Percentiles rank a stretch among this genome's conserved stretches.
Conservation (phyloP, 30 jellyfish, hydroid and myxozoan genomes). For the Calvadosia cruxmelitensis region DNA sequence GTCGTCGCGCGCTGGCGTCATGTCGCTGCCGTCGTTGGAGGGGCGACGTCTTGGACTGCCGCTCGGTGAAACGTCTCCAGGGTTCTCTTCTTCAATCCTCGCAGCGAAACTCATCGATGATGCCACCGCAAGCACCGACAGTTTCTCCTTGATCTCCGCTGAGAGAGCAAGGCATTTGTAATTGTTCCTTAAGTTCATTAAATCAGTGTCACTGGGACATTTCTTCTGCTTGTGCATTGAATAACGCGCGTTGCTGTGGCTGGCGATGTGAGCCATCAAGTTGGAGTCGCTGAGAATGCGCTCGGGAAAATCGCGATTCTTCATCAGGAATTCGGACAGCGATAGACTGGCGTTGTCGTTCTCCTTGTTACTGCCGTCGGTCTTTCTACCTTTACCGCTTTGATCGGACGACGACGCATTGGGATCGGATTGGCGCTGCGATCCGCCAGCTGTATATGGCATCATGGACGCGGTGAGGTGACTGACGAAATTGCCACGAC, state of each 20-base stretch:
- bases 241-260: constrained; percentile 17
- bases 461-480: not conserved
- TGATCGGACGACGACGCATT: not conserved
- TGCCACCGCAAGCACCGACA: not conserved
- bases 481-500: constrained; percentile 1
- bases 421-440: not conserved
- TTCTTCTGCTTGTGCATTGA: constrained; percentile 18
- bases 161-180: not conserved
- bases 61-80: constrained; percentile 37
- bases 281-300: constrained; percentile 81
- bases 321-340: constrained; percentile 21
- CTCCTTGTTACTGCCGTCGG: constrained; percentile 14
- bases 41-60: constrained; percentile 9
- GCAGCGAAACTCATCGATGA: constrained; percentile 34
- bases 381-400: not conserved
- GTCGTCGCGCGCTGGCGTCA: not conserved
- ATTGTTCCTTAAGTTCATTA: constrained; percentile 11
- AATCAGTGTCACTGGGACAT: constrained; percentile 76
- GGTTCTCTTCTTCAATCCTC: constrained; percentile 75
- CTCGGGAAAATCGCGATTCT: constrained; percentile 40
- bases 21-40: not conserved
- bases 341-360: not conserved
- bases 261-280: constrained; percentile 40
- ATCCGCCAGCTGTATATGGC: constrained; percentile 23
- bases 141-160: not conserved